phyloP scores from a whole-genome alignment of 1,140 invertebrate species.

The Mylabris phalerata region DNA sequence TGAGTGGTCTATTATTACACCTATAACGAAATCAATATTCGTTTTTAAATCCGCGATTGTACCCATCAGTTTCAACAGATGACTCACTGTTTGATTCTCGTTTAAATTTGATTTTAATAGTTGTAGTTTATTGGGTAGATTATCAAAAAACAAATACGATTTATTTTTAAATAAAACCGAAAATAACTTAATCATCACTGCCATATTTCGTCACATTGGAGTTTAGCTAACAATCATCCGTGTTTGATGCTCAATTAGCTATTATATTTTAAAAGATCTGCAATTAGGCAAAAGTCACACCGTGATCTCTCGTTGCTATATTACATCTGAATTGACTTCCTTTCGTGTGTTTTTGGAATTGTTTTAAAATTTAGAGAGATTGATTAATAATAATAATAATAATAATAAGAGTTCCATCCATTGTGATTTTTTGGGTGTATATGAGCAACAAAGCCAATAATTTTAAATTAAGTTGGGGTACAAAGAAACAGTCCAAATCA shows the following conservation, averaged over 20 bases:
- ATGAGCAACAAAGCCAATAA: constrained; percentile 18
- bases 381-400: not conserved
- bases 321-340: constrained; percentile 14
- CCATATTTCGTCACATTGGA: constrained; percentile 19
- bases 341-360: not conserved
- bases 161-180: no score
- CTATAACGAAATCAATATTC: no score
- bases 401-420: not conserved
- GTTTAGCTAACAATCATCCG: constrained; percentile 16
- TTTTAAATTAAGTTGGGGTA: constrained; percentile 7
- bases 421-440: constrained; percentile 16
- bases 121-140: no score
- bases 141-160: no score
- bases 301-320: constrained; percentile 16
- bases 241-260: constrained; percentile 19
- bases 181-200: constrained; percentile 22
- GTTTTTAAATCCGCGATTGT: no score
- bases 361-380: not conserved
- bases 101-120: no score
- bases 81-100: no score
- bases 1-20: no score
- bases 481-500: not conserved
- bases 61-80: no score
- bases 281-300: constrained; percentile 8
- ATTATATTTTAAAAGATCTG: not conserved